Percentiles rank a stretch among this genome's conserved stretches.
These are phyloP conservation scores for Sarcophaga subvicina DNA, from an alignment of 2,888 invertebrate genomes.

Conservation along the genomic window DNA sequence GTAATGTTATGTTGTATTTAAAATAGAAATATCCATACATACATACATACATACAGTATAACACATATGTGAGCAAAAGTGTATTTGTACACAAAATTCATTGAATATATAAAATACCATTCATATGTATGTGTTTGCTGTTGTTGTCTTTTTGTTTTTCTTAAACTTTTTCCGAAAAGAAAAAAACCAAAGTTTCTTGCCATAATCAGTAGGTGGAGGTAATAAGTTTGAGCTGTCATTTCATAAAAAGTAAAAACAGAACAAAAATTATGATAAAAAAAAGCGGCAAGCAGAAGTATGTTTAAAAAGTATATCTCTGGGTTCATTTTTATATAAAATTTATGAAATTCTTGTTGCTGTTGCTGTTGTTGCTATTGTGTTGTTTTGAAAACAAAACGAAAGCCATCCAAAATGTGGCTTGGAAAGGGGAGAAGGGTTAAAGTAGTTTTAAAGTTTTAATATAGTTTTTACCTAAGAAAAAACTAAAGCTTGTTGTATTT, in stretches of 20 bases:
- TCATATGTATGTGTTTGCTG: conserved; percentile 13
- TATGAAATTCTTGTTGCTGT: conserved; percentile 14
- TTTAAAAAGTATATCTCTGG: conserved; percentile 11
- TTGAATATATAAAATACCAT: conserved; percentile 51
- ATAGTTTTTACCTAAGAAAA: conserved; percentile 26
- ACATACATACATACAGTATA: too few relatives aligned
- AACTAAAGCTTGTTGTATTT: conserved; percentile 31
- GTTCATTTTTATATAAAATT: conserved; percentile 7
- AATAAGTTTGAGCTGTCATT: conserved; percentile 65
- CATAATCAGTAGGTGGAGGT: conserved; percentile 51
- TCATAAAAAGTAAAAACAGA: conserved; percentile 51
- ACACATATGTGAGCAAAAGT: too few relatives aligned
- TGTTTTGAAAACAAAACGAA: conserved; percentile 14
- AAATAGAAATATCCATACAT: too few relatives aligned
- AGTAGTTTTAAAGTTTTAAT: conserved; percentile 49
- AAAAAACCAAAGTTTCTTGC: conserved; percentile 1
- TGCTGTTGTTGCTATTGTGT: conserved; percentile 5
- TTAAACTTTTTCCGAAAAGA: conserved; percentile 17
- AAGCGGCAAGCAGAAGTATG: background rate
- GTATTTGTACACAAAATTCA: conserved; percentile 62
- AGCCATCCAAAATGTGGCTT: background rate
- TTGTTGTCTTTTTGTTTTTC: conserved; percentile 12
- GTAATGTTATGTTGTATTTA: too few relatives aligned
- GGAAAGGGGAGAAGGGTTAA: conserved; percentile 8
- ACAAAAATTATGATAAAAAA: conserved; percentile 5